Conservation (phyloP, 35 echinoderm and acorn worm genomes). For the Anneissia japonica region DNA sequence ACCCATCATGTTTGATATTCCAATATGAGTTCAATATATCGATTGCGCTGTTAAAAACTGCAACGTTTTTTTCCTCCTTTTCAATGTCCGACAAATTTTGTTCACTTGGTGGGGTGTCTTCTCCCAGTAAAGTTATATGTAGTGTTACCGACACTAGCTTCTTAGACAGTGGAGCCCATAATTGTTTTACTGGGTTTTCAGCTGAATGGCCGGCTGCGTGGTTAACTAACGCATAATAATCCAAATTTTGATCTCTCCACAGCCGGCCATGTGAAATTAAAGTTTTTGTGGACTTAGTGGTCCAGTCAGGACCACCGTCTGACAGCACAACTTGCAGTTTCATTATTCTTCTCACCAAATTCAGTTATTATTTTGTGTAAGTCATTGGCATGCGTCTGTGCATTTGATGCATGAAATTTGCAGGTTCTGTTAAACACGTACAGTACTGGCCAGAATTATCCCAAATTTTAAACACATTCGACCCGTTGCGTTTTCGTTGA, state of each 20-base stretch:
- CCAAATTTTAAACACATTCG: too few species aligned
- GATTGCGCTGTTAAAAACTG: not conserved
- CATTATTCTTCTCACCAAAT: not conserved
- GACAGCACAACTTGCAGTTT: not conserved
- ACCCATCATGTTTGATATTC: not conserved
- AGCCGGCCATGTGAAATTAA: not conserved
- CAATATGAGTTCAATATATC: not conserved
- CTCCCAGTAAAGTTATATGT: conserved; percentile 7
- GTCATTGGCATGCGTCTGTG: conserved; percentile 12
- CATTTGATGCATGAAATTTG: not conserved
- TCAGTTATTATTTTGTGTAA: not conserved
- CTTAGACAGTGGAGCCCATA: conserved; percentile 37
- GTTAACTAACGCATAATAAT: not conserved
- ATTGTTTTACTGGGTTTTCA: conserved; percentile 26
- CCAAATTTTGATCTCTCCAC: conserved; percentile 23
- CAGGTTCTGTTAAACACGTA: not conserved
- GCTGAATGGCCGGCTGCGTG: conserved; percentile 27
- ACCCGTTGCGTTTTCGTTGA: too few species aligned
- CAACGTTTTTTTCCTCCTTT: not conserved
- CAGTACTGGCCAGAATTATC: too few species aligned
- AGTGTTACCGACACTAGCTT: conserved; percentile 7
- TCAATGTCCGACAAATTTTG: conserved; percentile 4
- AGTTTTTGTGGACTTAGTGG: not conserved
- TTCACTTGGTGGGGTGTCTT: not conserved
- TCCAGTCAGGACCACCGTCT: conserved; percentile 46